Percentiles rank a stretch among this genome's conserved stretches.
phyloP scores from a whole-genome alignment of 2,888 invertebrate species.

The Stenolophus ochropezus region DNA sequence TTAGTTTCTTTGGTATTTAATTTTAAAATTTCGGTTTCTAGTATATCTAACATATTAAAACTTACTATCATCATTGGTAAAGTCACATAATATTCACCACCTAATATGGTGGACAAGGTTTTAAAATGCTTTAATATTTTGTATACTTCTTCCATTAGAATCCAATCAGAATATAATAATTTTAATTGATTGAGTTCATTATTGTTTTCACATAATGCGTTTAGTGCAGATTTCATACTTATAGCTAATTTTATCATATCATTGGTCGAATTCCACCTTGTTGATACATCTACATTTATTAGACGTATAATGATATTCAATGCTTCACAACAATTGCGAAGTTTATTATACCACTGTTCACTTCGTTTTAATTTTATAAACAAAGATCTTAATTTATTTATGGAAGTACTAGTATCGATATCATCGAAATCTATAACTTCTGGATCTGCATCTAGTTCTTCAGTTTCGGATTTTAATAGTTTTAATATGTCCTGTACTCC shows the following conservation, averaged over 20 bases:
- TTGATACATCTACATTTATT: slow-evolving; percentile 1
- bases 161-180: neutral
- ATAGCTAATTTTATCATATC: slow-evolving; percentile 15
- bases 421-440: neutral
- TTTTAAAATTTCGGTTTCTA: neutral
- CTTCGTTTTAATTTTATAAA: slow-evolving; percentile 12
- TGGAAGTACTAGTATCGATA: neutral
- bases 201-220: neutral
- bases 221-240: slow-evolving; percentile 7
- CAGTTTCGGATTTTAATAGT: slow-evolving; percentile 31
- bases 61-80: neutral
- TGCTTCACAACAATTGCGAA: slow-evolving; percentile 4
- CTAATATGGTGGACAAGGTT: neutral
- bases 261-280: slow-evolving; percentile 28
- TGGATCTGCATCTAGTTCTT: neutral
- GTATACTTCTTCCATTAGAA: neutral
- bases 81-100: neutral
- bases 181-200: neutral
- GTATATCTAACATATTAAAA: neutral
- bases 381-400: neutral
- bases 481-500: slow-evolving; percentile 64
- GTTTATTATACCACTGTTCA: slow-evolving; percentile 20
- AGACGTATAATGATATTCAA: neutral
- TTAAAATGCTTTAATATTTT: slow-evolving; percentile 10
- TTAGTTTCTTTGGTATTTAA: neutral